These are phyloP conservation scores for Anastrepha obliqua DNA, from an alignment of 1,140 invertebrate species.

Conservation along the genomic window DNA sequence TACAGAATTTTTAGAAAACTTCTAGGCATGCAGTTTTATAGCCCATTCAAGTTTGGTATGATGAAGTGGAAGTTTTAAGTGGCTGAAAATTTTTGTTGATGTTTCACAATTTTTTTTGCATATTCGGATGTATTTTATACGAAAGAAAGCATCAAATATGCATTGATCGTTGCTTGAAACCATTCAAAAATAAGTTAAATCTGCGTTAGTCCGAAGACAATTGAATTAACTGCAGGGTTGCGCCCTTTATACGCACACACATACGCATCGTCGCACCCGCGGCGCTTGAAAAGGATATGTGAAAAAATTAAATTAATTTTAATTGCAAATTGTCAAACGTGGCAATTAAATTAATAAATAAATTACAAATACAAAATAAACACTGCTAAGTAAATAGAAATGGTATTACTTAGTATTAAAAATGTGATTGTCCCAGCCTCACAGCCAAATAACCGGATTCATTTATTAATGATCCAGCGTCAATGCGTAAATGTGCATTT, in stretches of 20 bases:
- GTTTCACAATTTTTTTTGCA: too few relatives aligned
- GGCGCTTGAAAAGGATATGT: not conserved
- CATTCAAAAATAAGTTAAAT: not conserved
- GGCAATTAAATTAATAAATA: conserved; percentile 37
- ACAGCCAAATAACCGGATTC: conserved; percentile 17
- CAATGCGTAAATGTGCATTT: not conserved
- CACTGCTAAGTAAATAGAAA: not conserved
- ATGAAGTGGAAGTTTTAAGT: too few relatives aligned
- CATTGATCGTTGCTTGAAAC: not conserved
- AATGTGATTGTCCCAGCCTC: not conserved
- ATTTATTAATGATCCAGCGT: conserved; percentile 44
- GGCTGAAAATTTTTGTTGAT: too few relatives aligned
- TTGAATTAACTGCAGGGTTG: not conserved
- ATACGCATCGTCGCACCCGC: not conserved
- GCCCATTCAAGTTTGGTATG: too few relatives aligned
- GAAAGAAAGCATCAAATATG: too few relatives aligned
- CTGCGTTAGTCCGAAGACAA: not conserved
- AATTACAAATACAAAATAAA: conserved; percentile 23
- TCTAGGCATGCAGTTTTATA: too few relatives aligned
- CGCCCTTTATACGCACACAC: not conserved
- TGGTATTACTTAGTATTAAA: not conserved
- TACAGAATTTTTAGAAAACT: too few relatives aligned
- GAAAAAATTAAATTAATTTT: conserved; percentile 42
- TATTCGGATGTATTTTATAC: too few relatives aligned
- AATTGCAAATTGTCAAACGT: conserved; percentile 45